Evolutionary conservation across 2,888 invertebrate species (phyloP).

Genomic region (Clanis bilineata): DNA sequence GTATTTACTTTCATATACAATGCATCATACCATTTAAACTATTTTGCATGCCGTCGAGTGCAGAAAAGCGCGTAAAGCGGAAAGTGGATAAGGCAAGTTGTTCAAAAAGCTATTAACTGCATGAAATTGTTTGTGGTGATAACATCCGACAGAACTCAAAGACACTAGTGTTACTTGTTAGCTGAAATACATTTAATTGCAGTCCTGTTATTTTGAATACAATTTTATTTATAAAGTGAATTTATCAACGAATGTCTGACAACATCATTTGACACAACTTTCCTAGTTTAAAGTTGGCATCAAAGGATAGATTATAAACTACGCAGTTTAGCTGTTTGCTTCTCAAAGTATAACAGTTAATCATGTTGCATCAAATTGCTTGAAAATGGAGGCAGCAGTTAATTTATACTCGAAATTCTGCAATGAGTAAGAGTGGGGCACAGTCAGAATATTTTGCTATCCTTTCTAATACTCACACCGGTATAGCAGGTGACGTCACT

Average conservation of each 20-base stretch:
- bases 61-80: not conserved
- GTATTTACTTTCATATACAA: not conserved
- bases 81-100: constrained; percentile 15
- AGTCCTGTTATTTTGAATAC: not conserved
- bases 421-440: no score
- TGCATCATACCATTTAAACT: not conserved
- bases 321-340: not conserved
- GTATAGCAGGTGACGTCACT: no score
- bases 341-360: not conserved
- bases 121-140: constrained; percentile 15
- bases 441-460: no score
- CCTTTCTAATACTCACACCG: no score
- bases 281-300: not conserved
- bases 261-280: not conserved
- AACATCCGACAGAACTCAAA: constrained; percentile 17
- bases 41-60: not conserved
- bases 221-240: not conserved
- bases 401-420: no score
- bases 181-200: not conserved
- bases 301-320: not conserved
- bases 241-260: not conserved
- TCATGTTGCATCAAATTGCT: not conserved
- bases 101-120: constrained; percentile 16
- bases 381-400: no score
- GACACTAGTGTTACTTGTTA: not conserved